Evolutionary conservation across 1,140 invertebrate genomes (phyloP).

Genomic region (Pogonomyrmex barbatus): DNA sequence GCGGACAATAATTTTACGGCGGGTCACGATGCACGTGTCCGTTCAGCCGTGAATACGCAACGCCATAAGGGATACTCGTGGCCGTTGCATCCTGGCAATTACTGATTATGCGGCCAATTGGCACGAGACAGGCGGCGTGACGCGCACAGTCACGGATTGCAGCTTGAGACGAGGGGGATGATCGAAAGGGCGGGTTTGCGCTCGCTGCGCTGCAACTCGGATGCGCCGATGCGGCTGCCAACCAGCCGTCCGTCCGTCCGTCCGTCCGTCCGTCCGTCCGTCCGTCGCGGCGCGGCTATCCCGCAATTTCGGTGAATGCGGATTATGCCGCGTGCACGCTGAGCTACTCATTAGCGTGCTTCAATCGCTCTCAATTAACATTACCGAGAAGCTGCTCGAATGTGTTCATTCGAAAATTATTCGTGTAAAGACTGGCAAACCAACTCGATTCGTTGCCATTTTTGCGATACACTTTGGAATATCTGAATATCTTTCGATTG

Average conservation of each 20-base stretch:
- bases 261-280: neutral
- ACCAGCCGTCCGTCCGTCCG: constrained; percentile 32
- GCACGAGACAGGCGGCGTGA: constrained; percentile 66
- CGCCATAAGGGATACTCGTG: constrained; percentile 71
- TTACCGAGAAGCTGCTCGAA: neutral
- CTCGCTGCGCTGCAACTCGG: constrained; percentile 52
- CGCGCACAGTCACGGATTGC: constrained; percentile 38
- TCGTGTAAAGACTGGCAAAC: too few relatives aligned
- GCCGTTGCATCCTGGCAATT: constrained; percentile 73
- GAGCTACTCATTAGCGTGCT: constrained; percentile 17
- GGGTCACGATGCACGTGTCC: constrained; percentile 36
- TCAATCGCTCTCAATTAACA: constrained; percentile 27
- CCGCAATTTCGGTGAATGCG: constrained; percentile 50
- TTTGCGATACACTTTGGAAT: neutral
- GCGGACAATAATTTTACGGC: constrained; percentile 21
- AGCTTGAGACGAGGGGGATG: constrained; percentile 73
- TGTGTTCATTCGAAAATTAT: neutral
- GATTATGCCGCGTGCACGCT: constrained; percentile 5
- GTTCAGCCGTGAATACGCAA: neutral
- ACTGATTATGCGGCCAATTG: constrained; percentile 77
- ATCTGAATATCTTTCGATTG: too few relatives aligned
- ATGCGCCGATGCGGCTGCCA: constrained; percentile 67
- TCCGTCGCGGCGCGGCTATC: constrained; percentile 56
- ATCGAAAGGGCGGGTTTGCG: constrained; percentile 64
- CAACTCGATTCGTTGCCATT: neutral